Evolutionary conservation across 2,888 invertebrate genomes (phyloP).

Genomic region (Camptogramma bilineatum): DNA sequence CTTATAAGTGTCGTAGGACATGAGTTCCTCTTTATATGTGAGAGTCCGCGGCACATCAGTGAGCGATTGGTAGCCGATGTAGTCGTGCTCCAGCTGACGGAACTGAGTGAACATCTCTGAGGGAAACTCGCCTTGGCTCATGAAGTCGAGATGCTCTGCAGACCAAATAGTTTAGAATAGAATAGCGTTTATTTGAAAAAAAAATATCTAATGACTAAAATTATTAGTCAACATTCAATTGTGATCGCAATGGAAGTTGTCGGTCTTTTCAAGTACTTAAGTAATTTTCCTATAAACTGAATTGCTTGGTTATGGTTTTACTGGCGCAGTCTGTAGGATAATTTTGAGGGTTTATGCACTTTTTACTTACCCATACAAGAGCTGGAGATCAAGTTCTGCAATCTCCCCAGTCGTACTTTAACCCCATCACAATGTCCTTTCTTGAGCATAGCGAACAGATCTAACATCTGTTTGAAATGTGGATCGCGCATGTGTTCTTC

Average conservation of each 20-base stretch:
- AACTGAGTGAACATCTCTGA: slow-evolving; percentile 92
- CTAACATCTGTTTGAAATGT: slow-evolving; percentile 98
- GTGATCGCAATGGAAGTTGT: too few relatives aligned
- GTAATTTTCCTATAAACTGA: neutral
- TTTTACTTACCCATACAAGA: slow-evolving; percentile 92
- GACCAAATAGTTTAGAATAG: neutral
- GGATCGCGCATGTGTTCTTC: slow-evolving; percentile 99
- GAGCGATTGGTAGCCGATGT: slow-evolving; percentile 97
- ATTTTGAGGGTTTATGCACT: neutral
- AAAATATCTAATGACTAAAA: too few relatives aligned
- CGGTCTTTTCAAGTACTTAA: too few relatives aligned
- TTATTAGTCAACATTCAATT: too few relatives aligned
- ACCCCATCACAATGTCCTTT: slow-evolving; percentile 98
- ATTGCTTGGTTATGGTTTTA: neutral
- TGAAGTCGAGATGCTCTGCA: slow-evolving; percentile 97
- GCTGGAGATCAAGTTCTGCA: slow-evolving; percentile 98
- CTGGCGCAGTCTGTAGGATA: neutral
- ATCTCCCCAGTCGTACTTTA: slow-evolving; percentile 96
- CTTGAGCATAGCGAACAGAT: slow-evolving; percentile 97
- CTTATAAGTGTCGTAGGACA: slow-evolving; percentile 85
- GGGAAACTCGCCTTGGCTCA: slow-evolving; percentile 92
- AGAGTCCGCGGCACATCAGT: slow-evolving; percentile 96
- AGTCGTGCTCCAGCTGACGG: slow-evolving; percentile 95
- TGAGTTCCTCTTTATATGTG: slow-evolving; percentile 88
- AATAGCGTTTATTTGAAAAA: too few relatives aligned